Base-by-base conservation (phyloP, 2,113 vertebrate genomes). In the Cyanistes caeruleus region DNA sequence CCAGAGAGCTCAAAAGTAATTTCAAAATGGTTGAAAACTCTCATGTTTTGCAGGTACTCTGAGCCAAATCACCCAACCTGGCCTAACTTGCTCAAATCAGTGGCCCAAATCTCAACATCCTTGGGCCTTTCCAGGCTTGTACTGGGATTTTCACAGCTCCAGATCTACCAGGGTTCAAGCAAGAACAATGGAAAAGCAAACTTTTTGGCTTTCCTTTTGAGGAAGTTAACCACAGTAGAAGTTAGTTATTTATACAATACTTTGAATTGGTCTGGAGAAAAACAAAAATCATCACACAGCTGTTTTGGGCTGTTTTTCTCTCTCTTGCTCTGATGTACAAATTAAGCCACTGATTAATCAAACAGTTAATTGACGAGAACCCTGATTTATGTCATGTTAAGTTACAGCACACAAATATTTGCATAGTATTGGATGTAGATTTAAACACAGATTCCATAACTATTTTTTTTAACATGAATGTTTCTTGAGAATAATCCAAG, bases 281-380 rank as follows among this genome's bases (percentile, higher is more conserved):
- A 87, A 68, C 58, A 83, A 65, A 83, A 82, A 86, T 90, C 52
- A 92, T 92, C 73, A 78, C 49, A 53, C 77, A 91, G 77, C 31
- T 91, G 69, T 52, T 96, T 92, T 56, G 43, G 11, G 31, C 64
- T 95, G 68, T 59, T 95, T 93, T 90, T 64, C 39, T 91, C 64
- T 79, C 79, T 80, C 43, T 69, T 10, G 4, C 68, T 91, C 89
- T 84, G 89, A 94, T 92, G 81, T 56, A 94, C 39, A 91, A 95
- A 96, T 94, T 82, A 92, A 92, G 20, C 20, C 73, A 82, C 60
- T 53, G 89, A 91, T 95, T 89, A 96, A 94, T 94, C 89, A 95
- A 96, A 84, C 73, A 94, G 51, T 90, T 92, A 82, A 93, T 95
- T 93, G 88, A 92, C 88, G 86, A 75, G 88, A 75, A 75, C 37